Evolutionary conservation across 30 jellyfish, hydroid and myxozoan species (phyloP), one percentile per base, ranked within the genome.

Genomic region (Chrysaora quinquecirrha): DNA sequence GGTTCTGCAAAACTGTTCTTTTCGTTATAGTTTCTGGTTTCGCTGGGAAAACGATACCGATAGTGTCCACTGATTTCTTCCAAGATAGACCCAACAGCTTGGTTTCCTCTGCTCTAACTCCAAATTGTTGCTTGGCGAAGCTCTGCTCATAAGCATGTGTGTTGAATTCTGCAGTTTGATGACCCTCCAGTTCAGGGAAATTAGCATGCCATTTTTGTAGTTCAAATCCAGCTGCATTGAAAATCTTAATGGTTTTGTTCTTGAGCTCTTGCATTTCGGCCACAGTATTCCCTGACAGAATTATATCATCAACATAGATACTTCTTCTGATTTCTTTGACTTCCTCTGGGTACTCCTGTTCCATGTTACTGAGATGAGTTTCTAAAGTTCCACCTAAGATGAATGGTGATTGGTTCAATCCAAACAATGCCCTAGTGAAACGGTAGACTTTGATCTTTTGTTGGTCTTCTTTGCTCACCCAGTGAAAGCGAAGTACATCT

Each of bases 121-220:
- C 54, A 38, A 38, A 6, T 38, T 38, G 54, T 38, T 38, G 54
- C 14, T 38, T 38, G 54, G 54, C 54, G n/a, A n/a, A n/a, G n/a
- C n/a, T n/a, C n/a, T n/a, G n/a, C n/a, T n/a, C n/a, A n/a, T n/a
- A n/a, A n/a, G n/a, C n/a, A n/a, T n/a, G n/a, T n/a, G n/a, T n/a
- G n/a, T n/a, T n/a, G n/a, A n/a, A n/a, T n/a, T n/a, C n/a, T n/a
- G n/a, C n/a, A n/a, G n/a, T n/a, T n/a, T n/a, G n/a, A n/a, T n/a
- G n/a, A n/a, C 65, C 72, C 34, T 62, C 95, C 31, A 84, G 14
- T 16, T 61, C n/a, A 32, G 20, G 71, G 14, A 31, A 84, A 38
- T 87, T 87, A 0, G 94, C 78, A 76, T 77, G 96, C 93, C 88
- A 87, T 54, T 87, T 78, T 78, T 87, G 96, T 38, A 78, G 35